Conservation (phyloP, 64 coral and sea anemone genomes). For the Astreopora myriophthalma region DNA sequence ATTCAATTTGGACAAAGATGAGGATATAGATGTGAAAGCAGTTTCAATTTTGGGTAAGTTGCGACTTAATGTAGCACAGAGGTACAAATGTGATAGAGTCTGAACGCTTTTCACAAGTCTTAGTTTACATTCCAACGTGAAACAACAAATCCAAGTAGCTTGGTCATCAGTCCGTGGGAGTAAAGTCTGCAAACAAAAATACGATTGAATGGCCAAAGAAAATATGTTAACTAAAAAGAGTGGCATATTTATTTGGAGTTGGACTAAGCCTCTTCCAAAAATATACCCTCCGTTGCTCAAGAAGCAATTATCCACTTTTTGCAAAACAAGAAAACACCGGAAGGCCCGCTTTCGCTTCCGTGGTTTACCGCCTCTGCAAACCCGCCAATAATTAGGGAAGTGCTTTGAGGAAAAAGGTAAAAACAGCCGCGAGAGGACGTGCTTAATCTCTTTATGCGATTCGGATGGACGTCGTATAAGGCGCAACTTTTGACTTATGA, state of each 20-base stretch:
- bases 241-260: neutral
- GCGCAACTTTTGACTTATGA: neutral
- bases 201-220: neutral
- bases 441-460: neutral
- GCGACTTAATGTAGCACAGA: too few species aligned
- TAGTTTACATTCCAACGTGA: neutral
- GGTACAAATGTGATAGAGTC: too few species aligned
- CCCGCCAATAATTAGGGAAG: neutral
- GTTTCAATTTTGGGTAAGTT: neutral
- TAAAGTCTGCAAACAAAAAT: neutral
- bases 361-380: neutral
- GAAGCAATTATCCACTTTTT: conserved; percentile 33
- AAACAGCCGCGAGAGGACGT: neutral
- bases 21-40: neutral
- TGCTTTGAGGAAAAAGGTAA: neutral
- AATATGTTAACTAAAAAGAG: neutral
- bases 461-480: neutral
- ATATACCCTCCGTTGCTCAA: neutral
- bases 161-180: neutral
- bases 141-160: neutral
- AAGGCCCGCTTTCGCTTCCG: neutral
- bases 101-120: neutral
- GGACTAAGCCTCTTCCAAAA: conserved; percentile 10
- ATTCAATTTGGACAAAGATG: neutral
- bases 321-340: neutral